These are phyloP conservation scores for Danaus plexippus DNA, from an alignment of 1,140 invertebrate species.

Conservation along the genomic window DNA sequence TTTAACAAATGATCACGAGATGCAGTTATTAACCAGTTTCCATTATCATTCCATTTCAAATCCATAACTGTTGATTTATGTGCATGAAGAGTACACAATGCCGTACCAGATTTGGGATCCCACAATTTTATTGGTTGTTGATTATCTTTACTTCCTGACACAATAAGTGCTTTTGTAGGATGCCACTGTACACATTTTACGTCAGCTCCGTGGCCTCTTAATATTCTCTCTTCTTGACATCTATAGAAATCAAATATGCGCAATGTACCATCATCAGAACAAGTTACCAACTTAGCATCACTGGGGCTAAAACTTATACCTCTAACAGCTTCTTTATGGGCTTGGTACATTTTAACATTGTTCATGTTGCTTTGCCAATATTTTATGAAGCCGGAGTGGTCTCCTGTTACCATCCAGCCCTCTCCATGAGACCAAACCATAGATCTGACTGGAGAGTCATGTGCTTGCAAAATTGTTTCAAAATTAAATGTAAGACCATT, in stretches of 20 bases:
- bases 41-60: conserved; percentile 99
- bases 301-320: conserved; percentile 99
- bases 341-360: conserved; percentile 99
- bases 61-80: conserved; percentile 99
- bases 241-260: conserved; percentile 98
- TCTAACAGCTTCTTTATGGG: conserved; percentile 99
- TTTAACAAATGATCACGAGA: conserved; percentile 98
- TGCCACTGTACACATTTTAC: conserved; percentile 99
- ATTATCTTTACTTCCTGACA: conserved; percentile 99
- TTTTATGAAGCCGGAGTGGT: conserved; percentile 98
- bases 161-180: conserved; percentile 95
- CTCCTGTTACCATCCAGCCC: conserved; percentile 99
- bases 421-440: conserved; percentile 99
- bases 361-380: conserved; percentile 99
- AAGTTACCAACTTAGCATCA: conserved; percentile 98
- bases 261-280: conserved; percentile 98
- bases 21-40: conserved; percentile 99
- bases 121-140: conserved; percentile 99
- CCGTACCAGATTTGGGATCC: conserved; percentile 97
- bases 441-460: conserved; percentile 96
- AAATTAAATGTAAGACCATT: conserved; percentile 99
- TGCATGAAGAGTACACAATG: conserved; percentile 92
- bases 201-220: conserved; percentile 98
- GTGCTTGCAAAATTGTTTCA: conserved; percentile 99
- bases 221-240: conserved; percentile 95